Evolutionary conservation across 1,140 invertebrate species (phyloP).

Genomic region (Venturia canescens): DNA sequence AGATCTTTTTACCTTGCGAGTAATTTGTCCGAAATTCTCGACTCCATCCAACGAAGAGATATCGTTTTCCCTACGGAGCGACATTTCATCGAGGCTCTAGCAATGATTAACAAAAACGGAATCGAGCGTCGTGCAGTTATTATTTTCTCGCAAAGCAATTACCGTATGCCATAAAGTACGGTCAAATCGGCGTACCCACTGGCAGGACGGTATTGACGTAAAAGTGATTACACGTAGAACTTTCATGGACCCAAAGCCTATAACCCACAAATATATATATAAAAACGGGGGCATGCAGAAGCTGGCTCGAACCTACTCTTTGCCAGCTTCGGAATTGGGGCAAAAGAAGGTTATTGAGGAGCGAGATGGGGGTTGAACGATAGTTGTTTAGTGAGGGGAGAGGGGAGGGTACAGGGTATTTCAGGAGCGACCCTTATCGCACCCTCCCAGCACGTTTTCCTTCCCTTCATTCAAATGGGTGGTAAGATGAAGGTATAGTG

Average conservation of each 20-base stretch:
- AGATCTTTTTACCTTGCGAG: too few relatives aligned
- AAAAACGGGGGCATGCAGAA: not conserved
- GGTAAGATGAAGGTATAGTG: not conserved
- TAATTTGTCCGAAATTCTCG: too few relatives aligned
- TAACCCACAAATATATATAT: not conserved
- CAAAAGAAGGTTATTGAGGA: not conserved
- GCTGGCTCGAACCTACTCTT: not conserved
- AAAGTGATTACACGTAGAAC: not conserved
- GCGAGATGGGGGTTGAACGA: not conserved
- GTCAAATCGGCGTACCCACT: not conserved
- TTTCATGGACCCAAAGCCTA: not conserved
- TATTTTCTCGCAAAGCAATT: too few relatives aligned
- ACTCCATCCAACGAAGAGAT: too few relatives aligned
- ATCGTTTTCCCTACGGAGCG: too few relatives aligned
- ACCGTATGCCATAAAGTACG: too few relatives aligned
- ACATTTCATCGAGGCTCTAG: too few relatives aligned
- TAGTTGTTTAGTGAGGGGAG: not conserved
- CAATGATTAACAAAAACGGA: too few relatives aligned
- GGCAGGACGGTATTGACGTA: not conserved
- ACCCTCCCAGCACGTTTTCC: slow-evolving; percentile 43
- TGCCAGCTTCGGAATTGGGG: not conserved
- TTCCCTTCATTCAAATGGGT: not conserved
- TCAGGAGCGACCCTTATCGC: slow-evolving; percentile 42
- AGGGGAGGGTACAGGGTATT: slow-evolving; percentile 4
- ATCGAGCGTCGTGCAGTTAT: too few relatives aligned